These are phyloP conservation scores for Scatophagus argus DNA, from an alignment of 2,113 vertebrate genomes.

Conservation along the genomic window DNA sequence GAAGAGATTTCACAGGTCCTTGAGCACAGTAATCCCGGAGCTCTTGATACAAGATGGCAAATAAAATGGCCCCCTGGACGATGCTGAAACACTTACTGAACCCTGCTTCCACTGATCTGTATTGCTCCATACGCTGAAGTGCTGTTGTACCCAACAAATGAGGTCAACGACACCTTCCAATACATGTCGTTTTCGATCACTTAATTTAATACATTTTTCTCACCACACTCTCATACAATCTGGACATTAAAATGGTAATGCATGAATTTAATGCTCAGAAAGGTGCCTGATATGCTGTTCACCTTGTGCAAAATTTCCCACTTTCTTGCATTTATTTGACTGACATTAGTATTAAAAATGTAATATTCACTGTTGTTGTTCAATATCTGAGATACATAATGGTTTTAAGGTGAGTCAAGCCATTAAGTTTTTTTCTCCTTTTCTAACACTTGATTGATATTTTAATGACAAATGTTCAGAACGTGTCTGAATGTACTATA, in stretches of 20 bases:
- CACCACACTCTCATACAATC: neutral
- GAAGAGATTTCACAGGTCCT: constrained; percentile 83
- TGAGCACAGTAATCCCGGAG: constrained; percentile 81
- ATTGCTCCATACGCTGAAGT: constrained; percentile 26
- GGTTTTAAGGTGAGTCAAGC: constrained; percentile 5
- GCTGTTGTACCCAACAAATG: constrained; percentile 43
- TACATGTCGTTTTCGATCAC: constrained; percentile 17
- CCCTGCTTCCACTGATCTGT: constrained; percentile 61
- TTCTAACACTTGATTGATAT: constrained; percentile 14
- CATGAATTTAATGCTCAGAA: neutral
- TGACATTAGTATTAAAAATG: constrained; percentile 14
- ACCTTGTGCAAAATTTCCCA: neutral
- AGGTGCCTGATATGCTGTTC: neutral
- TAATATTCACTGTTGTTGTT: neutral
- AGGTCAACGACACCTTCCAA: constrained; percentile 37
- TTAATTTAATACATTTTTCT: constrained; percentile 6
- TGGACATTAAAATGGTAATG: neutral
- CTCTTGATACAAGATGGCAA: constrained; percentile 80
- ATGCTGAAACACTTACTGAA: constrained; percentile 64
- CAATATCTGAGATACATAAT: neutral
- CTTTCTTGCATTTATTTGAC: constrained; percentile 8
- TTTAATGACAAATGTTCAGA: neutral
- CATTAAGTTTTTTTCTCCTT: neutral
- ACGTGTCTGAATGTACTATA: neutral
- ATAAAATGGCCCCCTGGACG: constrained; percentile 75